phyloP scores from a whole-genome alignment of 2,888 invertebrate species.

The Drosophila siamana region DNA sequence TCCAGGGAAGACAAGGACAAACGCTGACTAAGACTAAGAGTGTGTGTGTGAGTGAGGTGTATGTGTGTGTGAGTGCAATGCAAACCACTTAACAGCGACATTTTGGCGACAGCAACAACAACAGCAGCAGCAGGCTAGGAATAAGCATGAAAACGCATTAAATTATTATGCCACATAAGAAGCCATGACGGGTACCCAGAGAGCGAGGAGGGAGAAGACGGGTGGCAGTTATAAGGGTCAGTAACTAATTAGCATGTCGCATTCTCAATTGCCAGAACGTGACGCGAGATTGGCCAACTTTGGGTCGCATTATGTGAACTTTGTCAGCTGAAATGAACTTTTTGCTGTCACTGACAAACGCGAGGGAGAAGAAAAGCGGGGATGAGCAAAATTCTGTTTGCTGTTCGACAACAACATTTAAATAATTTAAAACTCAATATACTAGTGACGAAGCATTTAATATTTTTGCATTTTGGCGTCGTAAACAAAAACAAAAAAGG shows the following conservation, averaged over 20 bases:
- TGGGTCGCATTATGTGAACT: conserved; percentile 48
- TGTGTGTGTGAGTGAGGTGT: neutral
- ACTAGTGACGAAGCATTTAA: neutral
- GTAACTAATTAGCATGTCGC: conserved; percentile 75
- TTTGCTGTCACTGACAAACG: conserved; percentile 3
- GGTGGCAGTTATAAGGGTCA: conserved; percentile 25
- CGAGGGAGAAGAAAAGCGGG: neutral
- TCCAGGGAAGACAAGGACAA: conserved; percentile 35
- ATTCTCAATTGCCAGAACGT: conserved; percentile 76
- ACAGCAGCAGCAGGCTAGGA: conserved; percentile 25
- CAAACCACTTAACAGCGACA: conserved; percentile 63
- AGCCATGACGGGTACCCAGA: conserved; percentile 6
- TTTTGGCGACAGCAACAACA: conserved; percentile 40
- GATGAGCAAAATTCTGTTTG: neutral
- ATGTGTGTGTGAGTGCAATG: conserved; percentile 53
- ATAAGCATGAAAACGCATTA: conserved; percentile 70
- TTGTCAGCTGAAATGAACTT: conserved; percentile 43
- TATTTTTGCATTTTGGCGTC: neutral
- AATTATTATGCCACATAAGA: conserved; percentile 62
- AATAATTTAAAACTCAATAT: conserved; percentile 4
- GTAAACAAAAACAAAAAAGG: neutral
- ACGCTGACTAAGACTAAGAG: conserved; percentile 1
- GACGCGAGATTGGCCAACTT: conserved; percentile 62
- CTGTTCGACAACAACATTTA: conserved; percentile 4
- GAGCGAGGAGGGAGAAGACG: neutral